These are phyloP conservation scores for Paramormyrops kingsleyae DNA, from an alignment of 2,113 vertebrate species.

Conservation along the genomic window DNA sequence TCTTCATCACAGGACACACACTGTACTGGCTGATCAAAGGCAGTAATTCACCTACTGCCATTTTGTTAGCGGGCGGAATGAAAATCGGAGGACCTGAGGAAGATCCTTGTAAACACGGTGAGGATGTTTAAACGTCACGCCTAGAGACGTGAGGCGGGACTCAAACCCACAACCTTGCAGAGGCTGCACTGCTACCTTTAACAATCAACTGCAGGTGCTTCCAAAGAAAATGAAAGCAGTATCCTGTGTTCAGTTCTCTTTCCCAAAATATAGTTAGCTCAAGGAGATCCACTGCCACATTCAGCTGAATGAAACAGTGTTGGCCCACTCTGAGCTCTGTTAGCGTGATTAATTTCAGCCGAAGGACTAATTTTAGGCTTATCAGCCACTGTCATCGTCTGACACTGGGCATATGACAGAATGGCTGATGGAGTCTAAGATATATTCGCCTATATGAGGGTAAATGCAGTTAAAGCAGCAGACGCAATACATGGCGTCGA, in stretches of 20 bases:
- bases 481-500: not conserved
- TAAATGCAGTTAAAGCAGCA: not conserved
- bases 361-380: not conserved
- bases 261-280: not conserved
- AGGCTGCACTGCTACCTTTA: not conserved
- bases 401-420: not conserved
- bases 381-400: not conserved
- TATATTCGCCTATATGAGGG: not conserved
- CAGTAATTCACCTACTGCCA: not conserved
- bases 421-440: not conserved
- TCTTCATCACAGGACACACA: not conserved
- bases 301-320: not conserved
- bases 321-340: not conserved
- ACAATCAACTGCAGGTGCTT: not conserved
- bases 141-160: not conserved
- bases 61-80: not conserved
- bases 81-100: not conserved
- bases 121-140: not conserved
- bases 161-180: not conserved
- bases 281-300: not conserved
- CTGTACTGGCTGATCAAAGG: not conserved
- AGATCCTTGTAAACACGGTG: not conserved
- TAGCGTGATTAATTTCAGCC: not conserved
- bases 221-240: not conserved
- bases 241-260: not conserved